These are phyloP conservation scores for Eristalis arbustorum DNA, from an alignment of 2,888 invertebrate genomes.

Conservation along the genomic window DNA sequence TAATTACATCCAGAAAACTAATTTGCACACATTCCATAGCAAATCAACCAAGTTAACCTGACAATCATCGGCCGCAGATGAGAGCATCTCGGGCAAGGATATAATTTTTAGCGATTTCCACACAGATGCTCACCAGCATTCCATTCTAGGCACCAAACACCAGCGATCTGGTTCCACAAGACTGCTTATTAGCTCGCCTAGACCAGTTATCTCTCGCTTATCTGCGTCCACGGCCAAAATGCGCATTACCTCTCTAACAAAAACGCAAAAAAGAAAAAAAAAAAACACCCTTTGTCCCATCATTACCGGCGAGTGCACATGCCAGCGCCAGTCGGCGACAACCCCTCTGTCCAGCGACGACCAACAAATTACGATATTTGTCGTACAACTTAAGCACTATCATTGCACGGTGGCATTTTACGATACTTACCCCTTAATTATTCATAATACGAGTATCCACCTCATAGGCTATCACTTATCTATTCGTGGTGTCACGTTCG, in stretches of 20 bases:
- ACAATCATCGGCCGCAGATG: no score
- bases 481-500: conserved; percentile 57
- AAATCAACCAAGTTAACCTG: no score
- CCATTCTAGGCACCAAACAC: no score
- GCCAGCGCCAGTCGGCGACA: neutral
- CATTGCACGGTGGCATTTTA: conserved; percentile 39
- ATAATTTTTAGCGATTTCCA: neutral
- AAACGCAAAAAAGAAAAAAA: neutral
- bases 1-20: no score
- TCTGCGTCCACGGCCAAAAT: conserved; percentile 1
- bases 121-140: neutral
- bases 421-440: conserved; percentile 59
- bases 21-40: no score
- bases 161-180: neutral
- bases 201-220: conserved; percentile 8
- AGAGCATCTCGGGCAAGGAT: neutral
- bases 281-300: conserved; percentile 32
- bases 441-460: conserved; percentile 45
- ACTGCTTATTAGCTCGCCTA: neutral
- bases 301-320: conserved; percentile 21
- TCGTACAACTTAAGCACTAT: conserved; percentile 40
- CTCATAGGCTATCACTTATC: conserved; percentile 54
- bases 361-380: conserved; percentile 16
- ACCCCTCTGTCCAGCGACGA: neutral
- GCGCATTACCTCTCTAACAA: neutral